phyloP scores from a whole-genome alignment of 1,140 invertebrate genomes.

The Mactra quadrangularis region DNA sequence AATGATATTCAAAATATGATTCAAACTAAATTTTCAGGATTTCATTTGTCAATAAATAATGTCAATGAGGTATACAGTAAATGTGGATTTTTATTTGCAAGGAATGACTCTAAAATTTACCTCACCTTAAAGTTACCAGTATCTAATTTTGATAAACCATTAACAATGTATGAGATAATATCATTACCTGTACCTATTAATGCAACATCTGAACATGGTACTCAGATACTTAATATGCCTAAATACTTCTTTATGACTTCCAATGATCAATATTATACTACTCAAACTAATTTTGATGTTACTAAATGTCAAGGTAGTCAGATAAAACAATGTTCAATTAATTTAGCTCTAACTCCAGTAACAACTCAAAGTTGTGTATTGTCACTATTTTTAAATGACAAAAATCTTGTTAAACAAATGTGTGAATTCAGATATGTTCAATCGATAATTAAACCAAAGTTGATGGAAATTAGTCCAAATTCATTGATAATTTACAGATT shows the following conservation, averaged over 20 bases:
- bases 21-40: slow-evolving; percentile 26
- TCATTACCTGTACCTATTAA: slow-evolving; percentile 46
- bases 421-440: slow-evolving; percentile 60
- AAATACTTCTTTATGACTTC: slow-evolving; percentile 9
- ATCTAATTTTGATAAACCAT: slow-evolving; percentile 20
- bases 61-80: slow-evolving; percentile 6
- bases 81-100: slow-evolving; percentile 25
- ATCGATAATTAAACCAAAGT: slow-evolving; percentile 33
- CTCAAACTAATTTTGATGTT: not conserved
- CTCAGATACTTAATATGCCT: slow-evolving; percentile 37
- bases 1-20: slow-evolving; percentile 38
- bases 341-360: slow-evolving; percentile 43
- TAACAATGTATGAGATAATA: slow-evolving; percentile 6
- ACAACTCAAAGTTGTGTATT: slow-evolving; percentile 40
- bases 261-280: slow-evolving; percentile 31
- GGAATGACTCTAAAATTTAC: slow-evolving; percentile 25
- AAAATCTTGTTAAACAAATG: not conserved
- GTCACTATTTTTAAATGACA: slow-evolving; percentile 57
- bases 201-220: slow-evolving; percentile 44
- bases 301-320: slow-evolving; percentile 21
- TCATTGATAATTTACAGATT: slow-evolving; percentile 40
- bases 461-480: slow-evolving; percentile 51
- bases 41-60: slow-evolving; percentile 6
- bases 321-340: slow-evolving; percentile 13
- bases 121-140: slow-evolving; percentile 13